phyloP scores from a whole-genome alignment of 2,888 invertebrate genomes.

The Poecilobothrus nobilitatus region DNA sequence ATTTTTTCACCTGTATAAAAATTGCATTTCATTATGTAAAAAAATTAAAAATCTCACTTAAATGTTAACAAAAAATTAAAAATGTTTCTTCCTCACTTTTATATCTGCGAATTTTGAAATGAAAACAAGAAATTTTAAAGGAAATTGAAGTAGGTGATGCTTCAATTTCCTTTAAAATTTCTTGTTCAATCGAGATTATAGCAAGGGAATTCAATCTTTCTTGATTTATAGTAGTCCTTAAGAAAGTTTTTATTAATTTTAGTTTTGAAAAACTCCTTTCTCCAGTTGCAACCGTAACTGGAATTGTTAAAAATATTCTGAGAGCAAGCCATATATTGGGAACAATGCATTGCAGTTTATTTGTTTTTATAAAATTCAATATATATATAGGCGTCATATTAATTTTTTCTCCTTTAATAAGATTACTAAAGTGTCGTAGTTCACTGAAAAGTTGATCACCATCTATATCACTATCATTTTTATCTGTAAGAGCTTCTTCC shows the following conservation, averaged over 20 bases:
- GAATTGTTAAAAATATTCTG: constrained; percentile 11
- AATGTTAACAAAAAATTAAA: constrained; percentile 11
- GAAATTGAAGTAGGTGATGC: too few relatives aligned
- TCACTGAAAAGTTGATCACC: constrained; percentile 10
- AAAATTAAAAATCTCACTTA: constrained; percentile 10
- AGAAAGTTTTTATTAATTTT: constrained; percentile 9
- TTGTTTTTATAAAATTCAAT: constrained; percentile 4
- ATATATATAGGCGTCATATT: constrained; percentile 9
- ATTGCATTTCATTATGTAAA: constrained; percentile 10
- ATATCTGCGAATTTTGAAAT: constrained; percentile 8
- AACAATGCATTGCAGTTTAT: constrained; percentile 10
- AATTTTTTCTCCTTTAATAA: constrained; percentile 10
- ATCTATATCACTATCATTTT: too few relatives aligned
- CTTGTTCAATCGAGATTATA: constrained; percentile 8
- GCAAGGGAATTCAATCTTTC: constrained; percentile 11
- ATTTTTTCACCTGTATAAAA: constrained; percentile 10
- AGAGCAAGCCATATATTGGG: constrained; percentile 12
- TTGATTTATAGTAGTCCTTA: constrained; percentile 8
- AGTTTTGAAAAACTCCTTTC: constrained; percentile 11
- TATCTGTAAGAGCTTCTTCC: too few relatives aligned
- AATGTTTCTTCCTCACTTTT: constrained; percentile 8
- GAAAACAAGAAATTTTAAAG: too few relatives aligned
- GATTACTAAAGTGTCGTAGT: constrained; percentile 10
- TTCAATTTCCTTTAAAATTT: constrained; percentile 9
- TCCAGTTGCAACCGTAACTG: constrained; percentile 10